Conservation (phyloP, 1,140 invertebrate genomes). For the Atta colombica region DNA sequence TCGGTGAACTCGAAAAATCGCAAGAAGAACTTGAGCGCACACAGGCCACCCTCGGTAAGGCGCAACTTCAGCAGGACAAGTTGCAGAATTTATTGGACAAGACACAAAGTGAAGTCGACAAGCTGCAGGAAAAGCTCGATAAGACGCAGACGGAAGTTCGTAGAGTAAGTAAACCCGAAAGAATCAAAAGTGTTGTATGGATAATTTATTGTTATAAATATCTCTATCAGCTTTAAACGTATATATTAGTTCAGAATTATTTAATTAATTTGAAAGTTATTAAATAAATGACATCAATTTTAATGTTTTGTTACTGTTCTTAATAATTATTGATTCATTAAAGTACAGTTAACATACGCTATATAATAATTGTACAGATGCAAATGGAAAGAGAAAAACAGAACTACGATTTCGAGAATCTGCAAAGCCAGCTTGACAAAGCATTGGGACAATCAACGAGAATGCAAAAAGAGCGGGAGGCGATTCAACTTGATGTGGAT, state of each 20-base stretch:
- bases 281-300: background rate
- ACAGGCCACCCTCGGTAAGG: constrained; percentile 95
- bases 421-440: constrained; percentile 96
- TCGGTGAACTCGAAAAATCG: constrained; percentile 95
- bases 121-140: constrained; percentile 94
- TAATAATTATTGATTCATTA: constrained; percentile 1
- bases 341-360: background rate
- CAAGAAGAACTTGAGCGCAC: constrained; percentile 96
- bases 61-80: constrained; percentile 96
- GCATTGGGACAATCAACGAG: constrained; percentile 93
- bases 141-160: constrained; percentile 93
- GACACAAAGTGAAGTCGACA: constrained; percentile 96
- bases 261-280: background rate
- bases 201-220: background rate
- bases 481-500: constrained; percentile 93
- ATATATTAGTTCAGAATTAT: background rate
- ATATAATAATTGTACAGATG: constrained; percentile 87
- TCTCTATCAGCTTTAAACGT: background rate
- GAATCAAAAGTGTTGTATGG: background rate
- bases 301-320: background rate
- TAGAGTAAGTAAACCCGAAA: constrained; percentile 88
- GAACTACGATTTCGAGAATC: constrained; percentile 95
- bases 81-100: constrained; percentile 95
- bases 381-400: constrained; percentile 96
- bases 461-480: constrained; percentile 96